Percentiles rank a stretch among this genome's conserved stretches.
Evolutionary conservation across 2,113 vertebrate genomes (phyloP).

Genomic region (Clupea harengus): DNA sequence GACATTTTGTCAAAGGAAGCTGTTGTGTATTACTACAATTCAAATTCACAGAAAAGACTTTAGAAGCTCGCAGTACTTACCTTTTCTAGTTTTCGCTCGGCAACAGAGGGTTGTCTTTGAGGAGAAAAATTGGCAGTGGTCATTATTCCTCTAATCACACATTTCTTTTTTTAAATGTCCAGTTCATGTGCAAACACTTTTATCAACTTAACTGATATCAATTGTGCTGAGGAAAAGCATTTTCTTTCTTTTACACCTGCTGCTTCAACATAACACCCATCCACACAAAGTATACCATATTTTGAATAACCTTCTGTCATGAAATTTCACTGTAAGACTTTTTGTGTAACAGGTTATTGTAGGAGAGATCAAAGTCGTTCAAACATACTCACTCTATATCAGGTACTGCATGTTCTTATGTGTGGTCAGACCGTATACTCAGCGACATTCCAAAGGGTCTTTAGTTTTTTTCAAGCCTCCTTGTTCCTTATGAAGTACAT

Average conservation of each 20-base stretch:
- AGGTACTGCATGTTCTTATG: constrained; percentile 10
- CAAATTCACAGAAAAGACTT: background rate
- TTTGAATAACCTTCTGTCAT: background rate
- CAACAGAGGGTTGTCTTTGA: background rate
- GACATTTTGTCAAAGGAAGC: background rate
- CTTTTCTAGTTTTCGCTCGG: background rate
- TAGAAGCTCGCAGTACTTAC: background rate
- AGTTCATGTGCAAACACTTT: background rate
- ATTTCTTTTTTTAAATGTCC: constrained; percentile 1
- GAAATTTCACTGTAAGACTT: background rate
- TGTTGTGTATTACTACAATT: background rate
- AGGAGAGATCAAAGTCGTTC: background rate
- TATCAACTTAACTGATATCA: constrained; percentile 4
- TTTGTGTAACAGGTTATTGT: background rate
- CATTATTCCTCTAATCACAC: background rate
- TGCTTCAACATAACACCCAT: background rate
- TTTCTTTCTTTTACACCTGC: background rate
- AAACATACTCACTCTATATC: background rate
- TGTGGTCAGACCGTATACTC: background rate
- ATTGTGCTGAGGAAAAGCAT: background rate
- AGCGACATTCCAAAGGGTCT: constrained; percentile 17
- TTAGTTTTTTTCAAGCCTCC: background rate
- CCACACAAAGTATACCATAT: background rate
- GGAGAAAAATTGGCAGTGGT: constrained; percentile 10
- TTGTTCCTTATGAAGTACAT: background rate